Percentiles rank a stretch among this genome's conserved stretches.
Conservation (phyloP, 2,113 vertebrate species). For the Callospermophilus lateralis region DNA sequence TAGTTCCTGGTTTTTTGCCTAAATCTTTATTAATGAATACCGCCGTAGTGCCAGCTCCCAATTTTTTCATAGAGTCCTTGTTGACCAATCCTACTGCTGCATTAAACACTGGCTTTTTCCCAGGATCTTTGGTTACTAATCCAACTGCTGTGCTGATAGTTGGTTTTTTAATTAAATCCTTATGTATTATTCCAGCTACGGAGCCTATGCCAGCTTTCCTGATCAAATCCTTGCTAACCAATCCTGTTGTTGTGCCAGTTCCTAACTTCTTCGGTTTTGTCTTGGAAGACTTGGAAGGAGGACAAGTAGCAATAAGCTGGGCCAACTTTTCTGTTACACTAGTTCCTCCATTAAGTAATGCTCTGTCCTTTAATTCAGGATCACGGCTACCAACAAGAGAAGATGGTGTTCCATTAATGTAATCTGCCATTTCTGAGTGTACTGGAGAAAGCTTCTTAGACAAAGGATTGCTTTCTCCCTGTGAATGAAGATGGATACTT, state of each 20-base stretch:
- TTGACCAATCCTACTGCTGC: conserved; percentile 84
- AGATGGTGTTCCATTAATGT: conserved; percentile 83
- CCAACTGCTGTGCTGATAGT: conserved; percentile 83
- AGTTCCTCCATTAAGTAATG: conserved; percentile 91
- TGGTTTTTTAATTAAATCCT: conserved; percentile 88
- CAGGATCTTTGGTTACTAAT: conserved; percentile 88
- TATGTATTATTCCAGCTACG: conserved; percentile 82
- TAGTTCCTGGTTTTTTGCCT: conserved; percentile 85
- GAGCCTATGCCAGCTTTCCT: conserved; percentile 85
- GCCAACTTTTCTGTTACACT: conserved; percentile 97
- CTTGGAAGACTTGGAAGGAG: conserved; percentile 97
- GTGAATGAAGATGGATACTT: conserved; percentile 81
- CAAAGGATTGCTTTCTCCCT: conserved; percentile 86
- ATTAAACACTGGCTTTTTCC: conserved; percentile 87
- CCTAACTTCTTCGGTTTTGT: conserved; percentile 91
- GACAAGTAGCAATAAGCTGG: conserved; percentile 97
- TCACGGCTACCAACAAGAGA: conserved; percentile 89
- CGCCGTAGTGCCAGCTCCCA: conserved; percentile 81
- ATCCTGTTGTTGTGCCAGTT: conserved; percentile 75
- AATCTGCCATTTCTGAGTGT: conserved; percentile 89
- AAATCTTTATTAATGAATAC: conserved; percentile 87
- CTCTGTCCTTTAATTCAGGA: conserved; percentile 92
- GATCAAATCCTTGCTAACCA: conserved; percentile 86
- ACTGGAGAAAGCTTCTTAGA: conserved; percentile 88
- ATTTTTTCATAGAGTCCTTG: conserved; percentile 88